Base-by-base conservation (phyloP, 2,113 vertebrate genomes). In the Vulpes lagopus region DNA sequence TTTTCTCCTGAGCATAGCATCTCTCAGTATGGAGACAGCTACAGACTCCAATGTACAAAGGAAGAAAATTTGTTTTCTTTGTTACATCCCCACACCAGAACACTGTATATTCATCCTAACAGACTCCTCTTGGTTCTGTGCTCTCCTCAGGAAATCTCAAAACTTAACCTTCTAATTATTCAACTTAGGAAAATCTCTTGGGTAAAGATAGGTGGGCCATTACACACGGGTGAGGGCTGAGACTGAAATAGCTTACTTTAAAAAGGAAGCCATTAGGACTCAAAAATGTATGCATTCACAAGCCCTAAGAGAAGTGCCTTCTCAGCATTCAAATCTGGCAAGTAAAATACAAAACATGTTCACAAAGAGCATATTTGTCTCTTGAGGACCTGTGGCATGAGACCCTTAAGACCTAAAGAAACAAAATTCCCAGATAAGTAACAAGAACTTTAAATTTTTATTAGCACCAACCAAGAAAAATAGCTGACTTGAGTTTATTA, bases 81-180 rank as follows among this genome's bases (percentile, higher is more conserved):
- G 53, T 62, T 55, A 67, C 19, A 64, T 74, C 86, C 74, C 71
- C 67, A 49, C 17, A 65, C 5, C 78, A 64, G 73, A 86, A 85
- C 59, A 76, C 2, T 59, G 27, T 27, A 49, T n/a, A 49, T n/a
- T 76, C 38, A 76, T 65, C 82, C 92, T 64, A 76, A 85, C 14
- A 80, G 23, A 73, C 22, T 67, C 73, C 65, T 79, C 55, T 82
- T 59, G 4, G 1, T 30, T 35, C 32, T 84, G 16, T 64, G 57
- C 43, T 85, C 55, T 85, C 53, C 35, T 91, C 79, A 73, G 78
- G 64, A 92, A 93, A 95, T 92, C 32, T 89, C 82, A 96, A 89
- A 62, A 35, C 19, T 85, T 82, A 76, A 25, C 53, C 59, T 89
- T 92, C 73, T 85, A 91, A 93, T 94, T 59, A 78, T 35, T 79